These are phyloP conservation scores for Salvelinus fontinalis DNA, from an alignment of 2,113 vertebrate species.

Conservation along the genomic window DNA sequence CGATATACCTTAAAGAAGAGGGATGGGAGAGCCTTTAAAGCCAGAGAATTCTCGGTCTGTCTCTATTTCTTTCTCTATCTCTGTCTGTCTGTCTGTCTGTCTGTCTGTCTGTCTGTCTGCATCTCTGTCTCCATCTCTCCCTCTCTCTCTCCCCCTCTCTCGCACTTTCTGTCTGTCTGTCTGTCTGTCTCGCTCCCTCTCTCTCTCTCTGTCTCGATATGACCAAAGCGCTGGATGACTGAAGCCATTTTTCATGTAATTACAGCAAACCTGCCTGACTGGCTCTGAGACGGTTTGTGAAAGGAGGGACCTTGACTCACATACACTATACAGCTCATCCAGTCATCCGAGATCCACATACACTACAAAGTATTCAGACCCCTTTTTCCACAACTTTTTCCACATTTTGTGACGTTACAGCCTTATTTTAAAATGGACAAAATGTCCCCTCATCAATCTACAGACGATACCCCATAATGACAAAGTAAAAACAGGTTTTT, in stretches of 20 bases:
- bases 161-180: neutral
- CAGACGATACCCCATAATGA: no score
- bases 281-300: conserved; percentile 63
- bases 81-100: neutral
- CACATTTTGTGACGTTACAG: no score
- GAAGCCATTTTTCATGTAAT: conserved; percentile 75
- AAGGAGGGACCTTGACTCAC: conserved; percentile 51
- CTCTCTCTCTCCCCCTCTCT: neutral
- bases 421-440: no score
- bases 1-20: no score
- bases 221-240: conserved; percentile 65
- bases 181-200: neutral
- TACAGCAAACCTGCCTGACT: conserved; percentile 75
- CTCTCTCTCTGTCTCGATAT: conserved; percentile 36
- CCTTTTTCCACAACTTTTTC: no score
- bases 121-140: neutral
- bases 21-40: no score
- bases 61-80: neutral
- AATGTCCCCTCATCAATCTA: no score
- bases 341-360: no score
- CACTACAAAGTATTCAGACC: no score
- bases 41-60: no score
- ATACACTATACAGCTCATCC: conserved; percentile 12
- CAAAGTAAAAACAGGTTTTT: no score
- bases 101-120: neutral